Conservation (phyloP, 2,888 invertebrate genomes). For the Perizoma affinitatum region DNA sequence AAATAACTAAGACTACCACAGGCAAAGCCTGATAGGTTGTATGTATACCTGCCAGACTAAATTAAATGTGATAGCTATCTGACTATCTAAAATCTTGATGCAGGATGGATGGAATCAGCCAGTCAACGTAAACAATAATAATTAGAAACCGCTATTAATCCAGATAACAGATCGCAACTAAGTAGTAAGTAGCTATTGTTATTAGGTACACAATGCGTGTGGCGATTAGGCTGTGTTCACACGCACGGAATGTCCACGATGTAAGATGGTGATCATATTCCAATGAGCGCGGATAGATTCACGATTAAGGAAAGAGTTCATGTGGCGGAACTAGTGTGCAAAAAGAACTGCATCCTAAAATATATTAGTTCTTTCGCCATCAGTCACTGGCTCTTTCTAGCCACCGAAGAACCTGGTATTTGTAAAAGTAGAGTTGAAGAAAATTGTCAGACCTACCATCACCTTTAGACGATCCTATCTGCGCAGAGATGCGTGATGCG, state of each 20-base stretch:
- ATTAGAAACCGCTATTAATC: slow-evolving; percentile 41
- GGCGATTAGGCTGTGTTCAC: slow-evolving; percentile 29
- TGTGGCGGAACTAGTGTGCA: no score
- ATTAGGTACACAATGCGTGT: slow-evolving; percentile 29
- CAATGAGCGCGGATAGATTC: not conserved
- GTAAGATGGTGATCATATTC: slow-evolving; percentile 10
- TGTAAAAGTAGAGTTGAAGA: not conserved
- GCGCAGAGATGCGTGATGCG: slow-evolving; percentile 34
- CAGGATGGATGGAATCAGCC: slow-evolving; percentile 15
- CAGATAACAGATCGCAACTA: slow-evolving; percentile 40
- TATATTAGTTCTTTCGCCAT: no score
- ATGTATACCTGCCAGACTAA: no score
- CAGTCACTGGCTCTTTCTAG: no score
- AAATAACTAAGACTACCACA: no score
- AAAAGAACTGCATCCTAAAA: no score
- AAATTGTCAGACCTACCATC: slow-evolving; percentile 24
- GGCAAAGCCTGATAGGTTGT: no score
- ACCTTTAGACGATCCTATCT: slow-evolving; percentile 40
- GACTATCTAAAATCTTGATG: slow-evolving; percentile 20
- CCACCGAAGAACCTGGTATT: no score
- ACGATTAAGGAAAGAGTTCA: no score
- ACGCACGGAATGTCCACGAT: slow-evolving; percentile 17
- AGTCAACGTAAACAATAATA: slow-evolving; percentile 33
- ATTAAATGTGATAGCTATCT: not conserved
- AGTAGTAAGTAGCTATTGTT: slow-evolving; percentile 34